These are phyloP conservation scores for Leucophenga montana DNA, from an alignment of 2,888 invertebrate species.

Conservation along the genomic window DNA sequence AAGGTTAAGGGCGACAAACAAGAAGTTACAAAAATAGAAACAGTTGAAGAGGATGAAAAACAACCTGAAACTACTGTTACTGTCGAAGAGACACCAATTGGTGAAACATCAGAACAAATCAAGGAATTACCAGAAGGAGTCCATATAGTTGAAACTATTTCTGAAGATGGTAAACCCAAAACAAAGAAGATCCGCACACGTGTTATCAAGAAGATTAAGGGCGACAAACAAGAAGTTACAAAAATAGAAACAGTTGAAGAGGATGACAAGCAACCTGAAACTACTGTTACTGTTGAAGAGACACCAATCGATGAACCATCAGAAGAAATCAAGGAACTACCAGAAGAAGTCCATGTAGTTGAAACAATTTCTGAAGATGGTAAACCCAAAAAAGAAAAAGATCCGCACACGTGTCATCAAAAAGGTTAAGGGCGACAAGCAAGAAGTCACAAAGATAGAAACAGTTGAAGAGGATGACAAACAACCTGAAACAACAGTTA, in stretches of 20 bases:
- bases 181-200: conserved; percentile 60
- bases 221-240: conserved; percentile 68
- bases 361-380: conserved; percentile 64
- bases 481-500: conserved; percentile 64
- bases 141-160: conserved; percentile 59
- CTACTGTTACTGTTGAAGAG: conserved; percentile 49
- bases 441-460: conserved; percentile 65
- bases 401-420: conserved; percentile 69
- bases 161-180: conserved; percentile 68
- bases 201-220: conserved; percentile 51
- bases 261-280: conserved; percentile 54
- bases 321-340: conserved; percentile 39
- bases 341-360: conserved; percentile 60
- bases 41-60: conserved; percentile 59
- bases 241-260: conserved; percentile 68
- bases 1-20: conserved; percentile 66
- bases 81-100: conserved; percentile 53
- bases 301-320: conserved; percentile 32
- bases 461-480: conserved; percentile 67
- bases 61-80: conserved; percentile 62
- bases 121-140: conserved; percentile 57
- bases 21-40: conserved; percentile 64
- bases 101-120: conserved; percentile 55
- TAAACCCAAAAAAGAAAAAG: conserved; percentile 49
- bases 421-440: conserved; percentile 64